Conservation (phyloP, 2,113 vertebrate genomes). For the Syrrhaptes paradoxus region DNA sequence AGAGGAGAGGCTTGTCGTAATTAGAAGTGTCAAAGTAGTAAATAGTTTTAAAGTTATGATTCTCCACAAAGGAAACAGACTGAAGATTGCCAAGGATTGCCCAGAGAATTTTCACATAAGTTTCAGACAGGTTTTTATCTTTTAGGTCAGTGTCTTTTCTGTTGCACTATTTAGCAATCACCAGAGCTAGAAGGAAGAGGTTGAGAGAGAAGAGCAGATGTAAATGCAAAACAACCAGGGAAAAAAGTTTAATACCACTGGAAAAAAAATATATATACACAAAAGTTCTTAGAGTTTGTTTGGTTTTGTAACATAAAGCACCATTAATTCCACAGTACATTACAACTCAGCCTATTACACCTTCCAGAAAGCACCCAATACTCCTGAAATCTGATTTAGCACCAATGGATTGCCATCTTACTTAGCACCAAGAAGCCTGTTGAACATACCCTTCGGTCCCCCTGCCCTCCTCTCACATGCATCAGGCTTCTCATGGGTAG, state of each 20-base stretch:
- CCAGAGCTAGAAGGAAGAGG: background rate
- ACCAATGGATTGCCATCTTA: conserved; percentile 45
- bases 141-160: background rate
- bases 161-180: background rate
- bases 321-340: conserved; percentile 66
- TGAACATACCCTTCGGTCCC: background rate
- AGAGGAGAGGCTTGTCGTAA: background rate
- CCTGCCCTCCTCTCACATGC: background rate
- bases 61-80: background rate
- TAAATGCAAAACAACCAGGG: conserved; percentile 63
- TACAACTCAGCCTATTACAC: background rate
- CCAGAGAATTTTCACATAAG: background rate
- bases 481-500: background rate
- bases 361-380: conserved; percentile 44
- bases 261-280: background rate
- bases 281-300: conserved; percentile 40
- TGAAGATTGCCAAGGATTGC: background rate
- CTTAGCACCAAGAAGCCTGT: conserved; percentile 67
- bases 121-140: background rate
- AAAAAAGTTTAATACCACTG: conserved; percentile 68
- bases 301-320: conserved; percentile 59
- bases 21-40: background rate
- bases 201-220: background rate
- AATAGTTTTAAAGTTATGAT: background rate
- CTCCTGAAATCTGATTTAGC: conserved; percentile 56